These are phyloP conservation scores for Ammospiza caudacuta DNA, from an alignment of 2,113 vertebrate genomes.

Conservation along the genomic window DNA sequence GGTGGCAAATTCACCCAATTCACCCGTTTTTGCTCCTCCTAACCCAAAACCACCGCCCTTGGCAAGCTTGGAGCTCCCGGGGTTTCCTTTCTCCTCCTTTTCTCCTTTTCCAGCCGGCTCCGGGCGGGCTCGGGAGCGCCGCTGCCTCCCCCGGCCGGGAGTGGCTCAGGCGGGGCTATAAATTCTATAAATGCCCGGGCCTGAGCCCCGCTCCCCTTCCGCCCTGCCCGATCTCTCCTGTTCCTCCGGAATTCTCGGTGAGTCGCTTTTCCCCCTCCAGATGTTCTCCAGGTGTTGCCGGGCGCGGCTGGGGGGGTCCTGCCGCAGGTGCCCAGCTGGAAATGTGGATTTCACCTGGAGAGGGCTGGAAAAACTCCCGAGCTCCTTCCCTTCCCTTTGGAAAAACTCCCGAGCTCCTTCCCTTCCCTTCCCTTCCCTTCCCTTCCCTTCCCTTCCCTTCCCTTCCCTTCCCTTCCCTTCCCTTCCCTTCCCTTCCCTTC, in stretches of 20 bases:
- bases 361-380: accelerated
- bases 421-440: no score
- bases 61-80: background rate
- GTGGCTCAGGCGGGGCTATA: background rate
- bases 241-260: background rate
- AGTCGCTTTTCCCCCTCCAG: background rate
- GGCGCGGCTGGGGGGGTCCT: background rate
- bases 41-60: background rate
- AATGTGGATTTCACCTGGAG: accelerated
- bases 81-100: background rate
- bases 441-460: no score
- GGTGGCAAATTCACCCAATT: no score
- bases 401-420: no score
- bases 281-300: background rate
- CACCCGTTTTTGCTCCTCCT: background rate
- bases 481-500: no score
- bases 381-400: background rate
- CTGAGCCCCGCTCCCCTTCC: accelerated
- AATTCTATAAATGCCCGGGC: constrained; percentile 36
- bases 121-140: background rate
- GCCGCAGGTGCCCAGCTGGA: background rate
- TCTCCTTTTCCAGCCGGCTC: background rate
- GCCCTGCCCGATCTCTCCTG: background rate
- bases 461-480: no score
- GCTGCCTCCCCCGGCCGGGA: background rate